Evolutionary conservation across 2,113 vertebrate species (phyloP).

Genomic region (Mystacornis crossleyi): DNA sequence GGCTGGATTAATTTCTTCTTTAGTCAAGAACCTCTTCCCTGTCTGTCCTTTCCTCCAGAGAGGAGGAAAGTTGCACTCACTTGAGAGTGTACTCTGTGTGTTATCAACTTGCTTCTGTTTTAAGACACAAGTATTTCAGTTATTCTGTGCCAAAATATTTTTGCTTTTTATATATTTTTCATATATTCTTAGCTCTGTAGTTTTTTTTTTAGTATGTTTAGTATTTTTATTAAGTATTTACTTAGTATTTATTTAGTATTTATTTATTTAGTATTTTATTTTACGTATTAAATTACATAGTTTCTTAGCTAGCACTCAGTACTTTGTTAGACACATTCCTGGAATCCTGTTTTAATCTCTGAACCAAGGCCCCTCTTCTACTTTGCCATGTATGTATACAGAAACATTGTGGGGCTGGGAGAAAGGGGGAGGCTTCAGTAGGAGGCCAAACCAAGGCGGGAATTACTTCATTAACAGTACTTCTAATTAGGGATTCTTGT

Average conservation of each 20-base stretch:
- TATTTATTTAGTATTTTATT: too few relatives aligned
- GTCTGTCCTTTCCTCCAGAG: neutral
- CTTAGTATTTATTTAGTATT: too few relatives aligned
- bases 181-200: neutral
- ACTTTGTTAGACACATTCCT: neutral
- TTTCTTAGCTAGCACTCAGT: neutral
- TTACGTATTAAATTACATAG: too few relatives aligned
- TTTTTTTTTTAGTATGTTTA: too few relatives aligned
- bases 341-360: neutral
- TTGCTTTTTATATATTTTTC: neutral
- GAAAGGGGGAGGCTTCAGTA: neutral
- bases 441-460: neutral
- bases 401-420: neutral
- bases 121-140: neutral
- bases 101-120: neutral
- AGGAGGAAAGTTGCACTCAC: neutral
- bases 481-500: neutral
- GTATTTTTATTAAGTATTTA: too few relatives aligned
- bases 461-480: neutral
- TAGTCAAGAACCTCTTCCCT: neutral
- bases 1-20: neutral
- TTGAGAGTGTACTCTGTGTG: neutral
- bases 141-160: neutral
- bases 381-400: neutral
- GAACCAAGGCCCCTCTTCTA: neutral